Conservation (phyloP, 2,888 invertebrate genomes). For the Spisula subtruncata region DNA sequence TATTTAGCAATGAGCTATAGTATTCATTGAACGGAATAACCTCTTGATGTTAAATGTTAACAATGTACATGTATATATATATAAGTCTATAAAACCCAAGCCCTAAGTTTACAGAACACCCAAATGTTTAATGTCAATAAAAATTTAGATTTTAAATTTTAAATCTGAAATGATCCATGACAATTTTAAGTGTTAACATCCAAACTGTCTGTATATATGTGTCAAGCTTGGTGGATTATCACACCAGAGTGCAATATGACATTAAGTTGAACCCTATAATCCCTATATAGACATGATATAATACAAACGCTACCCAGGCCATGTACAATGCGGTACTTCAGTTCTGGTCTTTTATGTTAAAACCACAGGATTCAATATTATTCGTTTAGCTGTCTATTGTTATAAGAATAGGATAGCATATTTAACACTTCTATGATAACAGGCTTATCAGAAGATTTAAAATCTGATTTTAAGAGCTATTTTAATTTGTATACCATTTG, state of each 20-base stretch:
- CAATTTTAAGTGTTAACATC: neutral
- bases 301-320: neutral
- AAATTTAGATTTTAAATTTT: slow-evolving; percentile 15
- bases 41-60: too few relatives aligned
- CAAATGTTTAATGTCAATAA: slow-evolving; percentile 16
- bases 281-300: neutral
- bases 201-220: neutral
- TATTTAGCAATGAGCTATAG: too few relatives aligned
- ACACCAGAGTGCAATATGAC: slow-evolving; percentile 12
- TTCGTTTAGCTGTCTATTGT: too few relatives aligned
- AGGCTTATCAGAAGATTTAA: too few relatives aligned
- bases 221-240: slow-evolving; percentile 28
- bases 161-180: neutral
- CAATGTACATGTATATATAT: too few relatives aligned
- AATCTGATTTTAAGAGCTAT: too few relatives aligned
- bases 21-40: too few relatives aligned
- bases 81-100: too few relatives aligned
- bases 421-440: too few relatives aligned
- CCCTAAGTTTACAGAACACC: too few relatives aligned
- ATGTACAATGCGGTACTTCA: neutral
- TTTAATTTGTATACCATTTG: too few relatives aligned
- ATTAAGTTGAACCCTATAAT: slow-evolving; percentile 35
- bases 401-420: too few relatives aligned
- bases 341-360: neutral
- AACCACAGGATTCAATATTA: neutral